Percentiles rank a stretch among this genome's conserved stretches.
These are phyloP conservation scores for Lophius piscatorius DNA, from an alignment of 2,113 vertebrate genomes.

Conservation along the genomic window DNA sequence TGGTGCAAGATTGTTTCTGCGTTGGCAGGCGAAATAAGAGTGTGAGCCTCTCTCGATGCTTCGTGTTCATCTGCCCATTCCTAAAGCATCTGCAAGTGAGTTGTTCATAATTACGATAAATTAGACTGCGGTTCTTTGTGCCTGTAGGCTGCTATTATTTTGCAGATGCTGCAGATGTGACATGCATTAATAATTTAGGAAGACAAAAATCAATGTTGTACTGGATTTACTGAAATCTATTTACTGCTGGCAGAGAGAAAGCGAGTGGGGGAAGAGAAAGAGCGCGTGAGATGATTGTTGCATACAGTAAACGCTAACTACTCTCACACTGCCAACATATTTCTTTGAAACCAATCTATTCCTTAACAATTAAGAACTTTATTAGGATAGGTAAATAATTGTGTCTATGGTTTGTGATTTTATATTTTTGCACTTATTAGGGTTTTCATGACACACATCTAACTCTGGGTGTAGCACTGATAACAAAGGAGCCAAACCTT, in stretches of 20 bases:
- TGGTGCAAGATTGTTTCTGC: too few relatives aligned
- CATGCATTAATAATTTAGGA: constrained; percentile 84
- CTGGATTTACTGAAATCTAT: constrained; percentile 46
- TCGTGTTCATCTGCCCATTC: constrained; percentile 41
- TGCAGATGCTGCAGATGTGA: constrained; percentile 86
- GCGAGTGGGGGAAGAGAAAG: not conserved
- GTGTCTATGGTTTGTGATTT: too few relatives aligned
- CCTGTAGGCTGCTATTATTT: constrained; percentile 83
- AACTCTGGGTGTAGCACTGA: too few relatives aligned
- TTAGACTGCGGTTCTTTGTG: constrained; percentile 86
- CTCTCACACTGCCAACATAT: too few relatives aligned
- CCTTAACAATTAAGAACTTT: too few relatives aligned
- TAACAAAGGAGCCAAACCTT: too few relatives aligned
- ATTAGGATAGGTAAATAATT: too few relatives aligned
- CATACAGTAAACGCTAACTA: too few relatives aligned
- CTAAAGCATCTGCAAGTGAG: constrained; percentile 80
- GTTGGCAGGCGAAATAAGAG: constrained; percentile 12
- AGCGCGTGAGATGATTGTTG: not conserved
- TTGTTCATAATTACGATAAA: constrained; percentile 89
- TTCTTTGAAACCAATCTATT: too few relatives aligned
- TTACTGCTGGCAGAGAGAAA: constrained; percentile 18
- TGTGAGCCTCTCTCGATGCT: constrained; percentile 12
- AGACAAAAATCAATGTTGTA: constrained; percentile 64
- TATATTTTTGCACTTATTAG: too few relatives aligned
- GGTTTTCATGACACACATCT: too few relatives aligned